These are phyloP conservation scores for Brachyhypopomus occidentalis DNA, from an alignment of 2,113 vertebrate genomes.

Conservation along the genomic window DNA sequence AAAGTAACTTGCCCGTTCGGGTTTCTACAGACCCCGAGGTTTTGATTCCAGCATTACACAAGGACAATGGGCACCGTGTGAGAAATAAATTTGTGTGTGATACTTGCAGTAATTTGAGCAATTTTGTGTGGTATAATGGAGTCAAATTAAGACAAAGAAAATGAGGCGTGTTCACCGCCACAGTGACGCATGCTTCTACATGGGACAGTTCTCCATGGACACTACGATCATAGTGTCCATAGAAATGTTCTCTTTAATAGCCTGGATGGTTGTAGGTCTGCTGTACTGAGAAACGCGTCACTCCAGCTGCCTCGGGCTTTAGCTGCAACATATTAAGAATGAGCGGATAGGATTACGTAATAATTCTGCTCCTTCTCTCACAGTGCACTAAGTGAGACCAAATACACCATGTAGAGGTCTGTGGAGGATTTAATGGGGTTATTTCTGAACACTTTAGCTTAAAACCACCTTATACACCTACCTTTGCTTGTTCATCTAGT, in stretches of 20 bases:
- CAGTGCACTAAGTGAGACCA: conserved; percentile 11
- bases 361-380: not conserved
- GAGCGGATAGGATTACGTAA: not conserved
- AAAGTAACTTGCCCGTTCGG: not conserved
- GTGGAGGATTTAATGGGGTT: not conserved
- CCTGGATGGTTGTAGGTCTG: too few species aligned
- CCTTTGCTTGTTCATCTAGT: not conserved
- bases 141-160: too few species aligned
- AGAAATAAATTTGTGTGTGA: not conserved
- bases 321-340: not conserved
- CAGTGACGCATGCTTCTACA: too few species aligned
- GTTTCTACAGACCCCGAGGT: not conserved
- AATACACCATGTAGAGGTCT: not conserved
- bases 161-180: too few species aligned
- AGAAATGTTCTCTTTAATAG: too few species aligned
- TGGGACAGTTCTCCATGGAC: too few species aligned
- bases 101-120: too few species aligned
- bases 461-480: not conserved
- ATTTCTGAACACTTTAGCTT: not conserved
- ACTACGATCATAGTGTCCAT: too few species aligned
- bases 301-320: too few species aligned
- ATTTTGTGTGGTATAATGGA: not conserved
- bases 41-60: not conserved
- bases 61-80: not conserved
- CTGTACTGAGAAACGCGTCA: too few species aligned